Percentiles rank a stretch among this genome's conserved stretches.
phyloP scores from a whole-genome alignment of 2,797 vertebrate genomes.

The Furcifer pardalis region DNA sequence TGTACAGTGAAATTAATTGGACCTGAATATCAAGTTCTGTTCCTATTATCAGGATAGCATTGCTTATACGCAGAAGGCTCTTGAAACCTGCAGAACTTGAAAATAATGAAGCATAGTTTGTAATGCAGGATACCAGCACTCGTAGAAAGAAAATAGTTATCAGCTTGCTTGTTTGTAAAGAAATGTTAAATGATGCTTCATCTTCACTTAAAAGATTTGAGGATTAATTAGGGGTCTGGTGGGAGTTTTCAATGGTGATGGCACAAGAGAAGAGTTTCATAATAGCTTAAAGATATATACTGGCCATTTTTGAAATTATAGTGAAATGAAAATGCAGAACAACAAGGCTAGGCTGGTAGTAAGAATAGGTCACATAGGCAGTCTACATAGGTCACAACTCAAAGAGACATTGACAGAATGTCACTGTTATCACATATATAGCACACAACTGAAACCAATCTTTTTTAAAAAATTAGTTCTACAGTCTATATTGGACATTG shows the following conservation, averaged over 20 bases:
- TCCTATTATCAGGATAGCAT: background rate
- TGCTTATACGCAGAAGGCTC: background rate
- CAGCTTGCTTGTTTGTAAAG: background rate
- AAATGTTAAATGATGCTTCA: background rate
- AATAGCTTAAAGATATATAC: background rate
- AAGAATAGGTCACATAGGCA: background rate
- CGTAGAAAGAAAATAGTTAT: background rate
- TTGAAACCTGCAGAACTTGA: background rate
- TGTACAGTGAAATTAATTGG: background rate
- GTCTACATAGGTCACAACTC: background rate
- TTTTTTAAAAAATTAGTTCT: background rate
- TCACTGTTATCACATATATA: background rate
- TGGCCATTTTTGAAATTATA: background rate
- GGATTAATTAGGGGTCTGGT: background rate
- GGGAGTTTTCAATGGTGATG: background rate
- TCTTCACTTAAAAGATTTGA: background rate
- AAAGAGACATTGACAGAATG: background rate
- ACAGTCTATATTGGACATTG: background rate
- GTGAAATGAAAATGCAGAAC: background rate
- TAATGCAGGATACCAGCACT: background rate
- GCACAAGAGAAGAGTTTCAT: background rate
- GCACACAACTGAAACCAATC: background rate
- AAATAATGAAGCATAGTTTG: background rate
- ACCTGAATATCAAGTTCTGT: slow-evolving; percentile 5
- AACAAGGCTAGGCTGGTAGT: background rate